Conservation (phyloP, 2,888 invertebrate species). For the Hemicrepidius hirtus region DNA sequence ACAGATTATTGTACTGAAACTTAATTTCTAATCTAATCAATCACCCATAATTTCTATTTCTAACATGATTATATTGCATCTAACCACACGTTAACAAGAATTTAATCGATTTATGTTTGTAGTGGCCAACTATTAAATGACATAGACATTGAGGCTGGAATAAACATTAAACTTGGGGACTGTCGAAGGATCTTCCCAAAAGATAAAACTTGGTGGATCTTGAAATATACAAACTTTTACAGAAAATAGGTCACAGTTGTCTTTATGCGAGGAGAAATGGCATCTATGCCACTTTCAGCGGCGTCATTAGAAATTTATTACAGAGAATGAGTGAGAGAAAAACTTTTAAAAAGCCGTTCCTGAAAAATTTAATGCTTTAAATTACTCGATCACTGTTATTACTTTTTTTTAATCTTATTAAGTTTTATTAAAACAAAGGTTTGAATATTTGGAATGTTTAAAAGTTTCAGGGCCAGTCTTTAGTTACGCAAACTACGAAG, state of each 20-base stretch:
- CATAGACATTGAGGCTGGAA: too few species aligned
- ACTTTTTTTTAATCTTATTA: neutral
- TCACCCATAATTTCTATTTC: slow-evolving; percentile 26
- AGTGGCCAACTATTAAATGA: slow-evolving; percentile 2
- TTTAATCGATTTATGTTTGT: slow-evolving; percentile 4
- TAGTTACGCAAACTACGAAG: too few species aligned
- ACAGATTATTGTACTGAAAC: too few species aligned
- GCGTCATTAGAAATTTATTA: slow-evolving; percentile 11
- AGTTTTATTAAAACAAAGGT: too few species aligned
- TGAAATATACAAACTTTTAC: slow-evolving; percentile 7
- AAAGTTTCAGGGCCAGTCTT: too few species aligned
- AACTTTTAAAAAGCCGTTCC: neutral
- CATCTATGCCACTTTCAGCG: slow-evolving; percentile 14
- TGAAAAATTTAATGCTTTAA: neutral
- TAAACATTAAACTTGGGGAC: too few species aligned
- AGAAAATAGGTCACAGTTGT: slow-evolving; percentile 18
- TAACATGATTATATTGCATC: slow-evolving; percentile 26
- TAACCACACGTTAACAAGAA: slow-evolving; percentile 8
- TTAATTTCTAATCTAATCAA: neutral
- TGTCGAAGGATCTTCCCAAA: neutral
- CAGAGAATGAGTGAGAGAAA: neutral
- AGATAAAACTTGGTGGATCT: neutral
- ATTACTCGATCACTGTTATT: neutral
- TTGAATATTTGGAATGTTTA: too few species aligned
- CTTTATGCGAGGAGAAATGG: slow-evolving; percentile 10